Evolutionary conservation across 2,888 invertebrate species (phyloP), one percentile per base, ranked within the genome.

Genomic region (Leptopilina syphax): DNA sequence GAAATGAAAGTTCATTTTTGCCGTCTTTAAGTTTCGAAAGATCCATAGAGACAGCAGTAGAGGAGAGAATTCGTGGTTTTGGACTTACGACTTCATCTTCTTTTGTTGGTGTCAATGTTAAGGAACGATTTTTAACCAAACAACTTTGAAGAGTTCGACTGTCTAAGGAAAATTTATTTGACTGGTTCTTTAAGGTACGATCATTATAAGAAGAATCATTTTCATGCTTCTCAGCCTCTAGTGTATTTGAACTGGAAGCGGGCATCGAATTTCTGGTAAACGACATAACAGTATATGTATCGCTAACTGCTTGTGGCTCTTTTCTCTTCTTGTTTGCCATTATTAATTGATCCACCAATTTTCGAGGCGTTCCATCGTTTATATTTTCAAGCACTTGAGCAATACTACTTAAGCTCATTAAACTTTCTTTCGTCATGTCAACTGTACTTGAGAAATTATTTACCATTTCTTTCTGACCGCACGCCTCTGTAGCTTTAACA

Each of bases 321-420:
- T 82, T 84, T 9, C 77, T 81, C 54, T 80, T 47, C 60, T 57
- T 76, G 77, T 82, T 70, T 7, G 87, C 89, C 84, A 88, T 86
- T 27, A 91, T 84, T 27, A 91, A 82, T 76, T 90, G 86, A 83
- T 91, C 91, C 6, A 91, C 89, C 57, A 91, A 81, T 85, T 87
- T 87, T 68, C 89, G 83, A 3, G 91, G 91, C 13, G 90, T 90
- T 10, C 82, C 86, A 44, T 84, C 87, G 41, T 89, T 88, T 10
- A 85, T 85, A 13, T 50, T 50, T 77, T 77, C 27, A 57, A 73
- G 57, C 12, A 73, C 73, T 77, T 88, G 86, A 27, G 89, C 90
- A 66, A 92, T 92, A 68, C 86, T 88, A 34, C 88, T 90, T 24
- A 91, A 80, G 83, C 90, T 91, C 89, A 92, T 88, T 10, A 79